Evolutionary conservation across 1,140 invertebrate genomes (phyloP).

Genomic region (Leptestheria dahalacensis): DNA sequence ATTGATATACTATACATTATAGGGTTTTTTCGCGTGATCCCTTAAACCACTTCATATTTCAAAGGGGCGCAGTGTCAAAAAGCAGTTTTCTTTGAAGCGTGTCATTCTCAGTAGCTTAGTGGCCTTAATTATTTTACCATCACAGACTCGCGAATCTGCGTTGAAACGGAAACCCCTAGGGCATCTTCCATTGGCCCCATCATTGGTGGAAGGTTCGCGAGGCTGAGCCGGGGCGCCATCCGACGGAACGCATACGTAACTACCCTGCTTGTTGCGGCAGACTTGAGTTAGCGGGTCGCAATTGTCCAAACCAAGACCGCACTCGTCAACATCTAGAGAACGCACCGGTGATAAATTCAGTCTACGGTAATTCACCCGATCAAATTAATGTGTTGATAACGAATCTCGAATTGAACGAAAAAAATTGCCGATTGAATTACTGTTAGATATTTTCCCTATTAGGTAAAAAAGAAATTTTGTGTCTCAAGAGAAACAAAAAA

Average conservation of each 20-base stretch:
- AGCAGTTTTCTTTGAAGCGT: too few species aligned
- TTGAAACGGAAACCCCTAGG: constrained; percentile 47
- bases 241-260: constrained; percentile 17
- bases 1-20: too few species aligned
- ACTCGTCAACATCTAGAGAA: constrained; percentile 26
- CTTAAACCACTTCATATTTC: too few species aligned
- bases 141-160: constrained; percentile 40
- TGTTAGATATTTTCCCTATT: not conserved
- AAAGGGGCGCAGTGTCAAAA: too few species aligned
- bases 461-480: too few species aligned
- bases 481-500: not conserved
- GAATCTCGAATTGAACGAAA: not conserved
- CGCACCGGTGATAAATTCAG: too few species aligned
- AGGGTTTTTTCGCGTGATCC: too few species aligned
- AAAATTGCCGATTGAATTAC: constrained; percentile 11
- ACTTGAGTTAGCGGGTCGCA: constrained; percentile 18
- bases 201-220: not conserved
- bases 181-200: constrained; percentile 27
- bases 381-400: not conserved
- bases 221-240: constrained; percentile 19
- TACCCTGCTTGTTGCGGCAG: constrained; percentile 19
- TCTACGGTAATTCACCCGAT: too few species aligned
- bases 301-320: constrained; percentile 18
- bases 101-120: too few species aligned
- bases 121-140: too few species aligned